A percentile compares a stretch with the other conserved stretches of the same genome.
Conservation (phyloP, 2,797 vertebrate genomes). For the Chrosomus eos region DNA sequence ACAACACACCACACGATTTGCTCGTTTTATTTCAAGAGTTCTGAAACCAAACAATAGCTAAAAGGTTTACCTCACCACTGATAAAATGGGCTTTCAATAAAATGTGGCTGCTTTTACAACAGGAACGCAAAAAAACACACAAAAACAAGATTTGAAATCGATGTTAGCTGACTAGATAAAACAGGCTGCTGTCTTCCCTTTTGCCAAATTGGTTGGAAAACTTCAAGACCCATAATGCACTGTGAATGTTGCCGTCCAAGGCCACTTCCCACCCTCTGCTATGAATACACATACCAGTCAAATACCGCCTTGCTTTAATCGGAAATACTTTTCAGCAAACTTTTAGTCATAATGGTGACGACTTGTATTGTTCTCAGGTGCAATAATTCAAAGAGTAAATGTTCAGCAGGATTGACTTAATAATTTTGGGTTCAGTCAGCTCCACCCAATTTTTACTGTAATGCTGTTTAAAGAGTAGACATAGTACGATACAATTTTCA, state of each 20-base stretch:
- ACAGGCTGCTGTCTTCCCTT: too few relatives aligned
- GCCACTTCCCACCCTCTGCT: not conserved
- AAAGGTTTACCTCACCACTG: not conserved
- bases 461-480: not conserved
- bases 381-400: not conserved
- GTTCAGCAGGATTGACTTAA: too few relatives aligned
- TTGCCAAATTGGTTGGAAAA: not conserved
- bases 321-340: not conserved
- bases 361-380: not conserved
- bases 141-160: too few relatives aligned
- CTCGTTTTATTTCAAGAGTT: not conserved
- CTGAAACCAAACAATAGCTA: not conserved
- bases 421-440: not conserved
- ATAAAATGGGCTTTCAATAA: not conserved
- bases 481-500: not conserved
- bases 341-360: too few relatives aligned
- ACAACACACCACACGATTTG: not conserved
- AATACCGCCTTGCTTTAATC: not conserved
- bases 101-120: not conserved
- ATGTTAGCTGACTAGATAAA: too few relatives aligned
- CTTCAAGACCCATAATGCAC: not conserved
- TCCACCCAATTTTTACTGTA: not conserved
- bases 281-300: not conserved
- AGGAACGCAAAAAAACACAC: too few relatives aligned
- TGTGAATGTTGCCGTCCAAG: not conserved